These are phyloP conservation scores for Eremophila alpestris DNA, from an alignment of 2,797 vertebrate genomes.

Conservation along the genomic window DNA sequence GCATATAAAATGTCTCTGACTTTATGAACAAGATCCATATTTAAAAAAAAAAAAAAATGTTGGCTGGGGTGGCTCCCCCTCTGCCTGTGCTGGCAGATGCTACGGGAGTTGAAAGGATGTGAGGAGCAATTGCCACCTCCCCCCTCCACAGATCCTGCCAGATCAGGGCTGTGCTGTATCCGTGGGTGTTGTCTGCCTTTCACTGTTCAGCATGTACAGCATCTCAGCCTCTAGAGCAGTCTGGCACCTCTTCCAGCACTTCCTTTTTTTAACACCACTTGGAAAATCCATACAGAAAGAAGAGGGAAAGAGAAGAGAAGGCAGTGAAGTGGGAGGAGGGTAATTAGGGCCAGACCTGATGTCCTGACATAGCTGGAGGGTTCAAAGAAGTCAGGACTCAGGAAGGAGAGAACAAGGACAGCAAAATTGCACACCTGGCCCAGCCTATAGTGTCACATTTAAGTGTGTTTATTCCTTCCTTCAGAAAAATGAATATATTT, in stretches of 20 bases:
- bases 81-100: not conserved
- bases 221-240: slow-evolving; percentile 35
- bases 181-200: not conserved
- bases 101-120: not conserved
- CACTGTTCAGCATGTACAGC: not conserved
- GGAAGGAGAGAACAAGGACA: not conserved
- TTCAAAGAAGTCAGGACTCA: not conserved
- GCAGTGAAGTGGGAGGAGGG: not conserved
- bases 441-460: not conserved
- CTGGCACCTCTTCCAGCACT: slow-evolving; percentile 51
- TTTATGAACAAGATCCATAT: not conserved
- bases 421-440: not conserved
- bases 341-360: not conserved
- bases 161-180: not conserved
- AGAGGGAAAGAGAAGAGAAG: not conserved
- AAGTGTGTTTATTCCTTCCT: not conserved
- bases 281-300: slow-evolving; percentile 1
- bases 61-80: not conserved
- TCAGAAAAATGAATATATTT: not conserved
- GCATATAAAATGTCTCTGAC: not conserved
- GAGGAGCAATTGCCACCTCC: not conserved
- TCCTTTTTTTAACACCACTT: not conserved
- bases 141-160: not conserved
- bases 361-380: not conserved
- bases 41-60: not conserved